Percentiles rank a stretch among this genome's conserved stretches.
These are phyloP conservation scores for Ariolimax columbianus DNA, from an alignment of 2,888 invertebrate genomes.

Conservation along the genomic window DNA sequence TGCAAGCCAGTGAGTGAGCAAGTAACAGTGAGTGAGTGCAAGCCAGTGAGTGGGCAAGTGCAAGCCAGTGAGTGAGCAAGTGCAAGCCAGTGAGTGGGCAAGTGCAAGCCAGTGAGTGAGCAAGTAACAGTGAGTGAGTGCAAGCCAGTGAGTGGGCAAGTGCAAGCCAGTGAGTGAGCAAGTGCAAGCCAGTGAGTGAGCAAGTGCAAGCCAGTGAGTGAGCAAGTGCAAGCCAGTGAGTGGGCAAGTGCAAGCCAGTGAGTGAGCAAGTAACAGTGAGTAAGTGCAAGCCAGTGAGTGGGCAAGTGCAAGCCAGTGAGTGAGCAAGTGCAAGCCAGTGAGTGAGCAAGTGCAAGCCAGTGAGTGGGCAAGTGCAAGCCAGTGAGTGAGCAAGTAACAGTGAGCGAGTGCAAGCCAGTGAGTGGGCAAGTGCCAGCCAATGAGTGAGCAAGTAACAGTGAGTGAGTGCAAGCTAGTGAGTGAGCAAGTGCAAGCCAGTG, in stretches of 20 bases:
- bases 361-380: not conserved
- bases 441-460: constrained; percentile 6
- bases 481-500: not conserved
- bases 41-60: not conserved
- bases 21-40: not conserved
- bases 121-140: not conserved
- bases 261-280: not conserved
- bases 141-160: not conserved
- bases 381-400: not conserved
- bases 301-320: not conserved
- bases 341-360: not conserved
- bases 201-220: not conserved
- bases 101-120: not conserved
- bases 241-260: not conserved
- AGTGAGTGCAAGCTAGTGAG: not conserved
- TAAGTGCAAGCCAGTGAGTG: not conserved
- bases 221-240: not conserved
- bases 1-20: not conserved
- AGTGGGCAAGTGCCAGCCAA: not conserved
- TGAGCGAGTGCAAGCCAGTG: not conserved
- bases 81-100: not conserved
- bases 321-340: not conserved
- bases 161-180: not conserved
- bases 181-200: not conserved
- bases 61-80: not conserved